Conservation (phyloP, 2,797 vertebrate genomes). For the Chlorospingus semifuscus region DNA sequence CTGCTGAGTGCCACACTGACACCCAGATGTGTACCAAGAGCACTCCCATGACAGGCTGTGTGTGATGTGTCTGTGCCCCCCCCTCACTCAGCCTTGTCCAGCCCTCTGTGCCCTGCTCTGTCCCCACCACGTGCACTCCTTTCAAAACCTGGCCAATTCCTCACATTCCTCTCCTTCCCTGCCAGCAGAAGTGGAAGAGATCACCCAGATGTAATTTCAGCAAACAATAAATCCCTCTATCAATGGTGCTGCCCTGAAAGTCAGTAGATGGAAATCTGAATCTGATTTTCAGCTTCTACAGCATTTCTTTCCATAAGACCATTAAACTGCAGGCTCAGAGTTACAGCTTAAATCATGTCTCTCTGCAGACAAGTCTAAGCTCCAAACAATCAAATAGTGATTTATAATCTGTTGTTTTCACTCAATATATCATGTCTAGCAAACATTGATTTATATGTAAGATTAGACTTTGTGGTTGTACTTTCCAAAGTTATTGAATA, state of each 20-base stretch:
- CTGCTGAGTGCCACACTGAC: not conserved
- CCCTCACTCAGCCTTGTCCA: not conserved
- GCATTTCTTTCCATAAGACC: not conserved
- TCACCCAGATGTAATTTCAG: not conserved
- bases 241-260: not conserved
- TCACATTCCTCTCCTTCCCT: not conserved
- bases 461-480: not conserved
- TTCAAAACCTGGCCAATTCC: not conserved
- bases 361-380: not conserved
- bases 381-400: not conserved
- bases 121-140: not conserved
- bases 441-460: not conserved
- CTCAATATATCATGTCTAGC: not conserved
- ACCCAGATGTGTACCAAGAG: not conserved
- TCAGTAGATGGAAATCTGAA: not conserved
- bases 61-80: not conserved
- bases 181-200: not conserved
- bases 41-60: accelerated
- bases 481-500: not conserved
- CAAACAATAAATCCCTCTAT: not conserved
- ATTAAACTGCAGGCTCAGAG: not conserved
- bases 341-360: not conserved
- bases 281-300: not conserved
- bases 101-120: not conserved
- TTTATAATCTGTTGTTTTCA: not conserved